Base-by-base conservation (phyloP, 2,797 vertebrate species). In the Remorina albescens region DNA sequence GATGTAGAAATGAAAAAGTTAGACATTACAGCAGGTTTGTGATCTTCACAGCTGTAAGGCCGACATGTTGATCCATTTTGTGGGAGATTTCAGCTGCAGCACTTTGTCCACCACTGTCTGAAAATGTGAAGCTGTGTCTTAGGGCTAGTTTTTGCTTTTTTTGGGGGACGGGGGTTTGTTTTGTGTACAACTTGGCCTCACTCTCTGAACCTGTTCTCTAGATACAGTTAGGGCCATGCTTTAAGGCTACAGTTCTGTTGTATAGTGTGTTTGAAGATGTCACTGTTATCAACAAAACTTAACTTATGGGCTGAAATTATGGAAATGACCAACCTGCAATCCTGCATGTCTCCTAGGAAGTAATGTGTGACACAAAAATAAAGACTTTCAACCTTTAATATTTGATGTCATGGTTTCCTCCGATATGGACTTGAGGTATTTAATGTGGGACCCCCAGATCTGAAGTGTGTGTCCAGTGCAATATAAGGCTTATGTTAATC, bases 341-440 rank as follows among this genome's bases (percentile, higher is more conserved):
- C 90, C 88, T 92, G 92, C 92, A 93, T 93, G 93, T 93, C 93
- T 93, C 91, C 86, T 80, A 77, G 83, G 86, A 89, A 90, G 90
- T 67, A 79, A 88, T 71, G 89, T 92, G 90, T 89, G 87, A 91
- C 89, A 80, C 87, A 89, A 79, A 88, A 94, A 93, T 93, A 94
- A 94, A 94, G 86, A 91, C 86, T 83, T 90, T 91, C 77, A 92
- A 90, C 85, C 75, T 71, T 74, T 78, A 21, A 49, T 71, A 66
- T 68, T 70, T 63, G 21, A 4, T 49, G 53, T 50, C 55, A 0
- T 53, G 21, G 8, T 64, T 66, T 47, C 16, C 13, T 30, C 15
- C 19, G 0, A 4, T 25, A 0, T 30, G 10, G 8, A 49, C 41
- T 34, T 67, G 6, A 56, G 39, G 21, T 21, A 13, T 53, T 11